A percentile compares a stretch with the other conserved stretches of the same genome.
phyloP scores from a whole-genome alignment of 2,797 vertebrate genomes.

The Rhinoraja longicauda region DNA sequence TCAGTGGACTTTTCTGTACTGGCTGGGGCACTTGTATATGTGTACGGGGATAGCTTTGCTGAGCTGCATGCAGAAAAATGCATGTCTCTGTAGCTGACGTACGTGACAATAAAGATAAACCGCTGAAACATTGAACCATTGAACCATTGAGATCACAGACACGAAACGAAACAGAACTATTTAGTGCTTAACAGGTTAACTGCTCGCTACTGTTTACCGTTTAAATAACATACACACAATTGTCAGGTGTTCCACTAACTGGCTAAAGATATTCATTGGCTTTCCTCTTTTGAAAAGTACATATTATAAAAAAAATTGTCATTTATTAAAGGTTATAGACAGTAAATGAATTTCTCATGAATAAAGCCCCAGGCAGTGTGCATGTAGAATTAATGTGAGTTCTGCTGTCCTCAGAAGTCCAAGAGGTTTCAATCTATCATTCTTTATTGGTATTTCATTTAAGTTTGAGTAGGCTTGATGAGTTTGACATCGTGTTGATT shows the following conservation, averaged over 20 bases:
- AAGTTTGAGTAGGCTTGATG: not conserved
- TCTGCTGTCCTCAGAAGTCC: conserved; percentile 4
- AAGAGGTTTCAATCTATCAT: not conserved
- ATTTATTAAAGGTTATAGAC: conserved; percentile 38
- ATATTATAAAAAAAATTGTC: conserved; percentile 28
- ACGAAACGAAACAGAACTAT: not conserved
- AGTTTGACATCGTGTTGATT: not conserved
- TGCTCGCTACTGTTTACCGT: not conserved
- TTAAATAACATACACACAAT: not conserved
- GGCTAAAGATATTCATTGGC: conserved; percentile 33
- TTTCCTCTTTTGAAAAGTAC: conserved; percentile 28
- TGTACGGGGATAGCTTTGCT: too few relatives aligned
- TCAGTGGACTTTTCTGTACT: too few relatives aligned
- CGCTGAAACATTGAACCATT: too few relatives aligned
- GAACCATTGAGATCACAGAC: not conserved
- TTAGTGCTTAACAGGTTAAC: conserved; percentile 1
- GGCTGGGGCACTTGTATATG: too few relatives aligned
- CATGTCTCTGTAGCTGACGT: too few relatives aligned
- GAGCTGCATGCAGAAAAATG: too few relatives aligned
- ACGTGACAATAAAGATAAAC: too few relatives aligned
- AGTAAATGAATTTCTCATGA: conserved; percentile 26
- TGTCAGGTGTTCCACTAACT: conserved; percentile 23
- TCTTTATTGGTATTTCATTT: conserved; percentile 28
- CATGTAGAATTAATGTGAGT: conserved; percentile 35
- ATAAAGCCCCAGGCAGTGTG: conserved; percentile 9